Base-by-base conservation (phyloP, 2,113 vertebrate genomes). In the Manacus vitellinus region DNA sequence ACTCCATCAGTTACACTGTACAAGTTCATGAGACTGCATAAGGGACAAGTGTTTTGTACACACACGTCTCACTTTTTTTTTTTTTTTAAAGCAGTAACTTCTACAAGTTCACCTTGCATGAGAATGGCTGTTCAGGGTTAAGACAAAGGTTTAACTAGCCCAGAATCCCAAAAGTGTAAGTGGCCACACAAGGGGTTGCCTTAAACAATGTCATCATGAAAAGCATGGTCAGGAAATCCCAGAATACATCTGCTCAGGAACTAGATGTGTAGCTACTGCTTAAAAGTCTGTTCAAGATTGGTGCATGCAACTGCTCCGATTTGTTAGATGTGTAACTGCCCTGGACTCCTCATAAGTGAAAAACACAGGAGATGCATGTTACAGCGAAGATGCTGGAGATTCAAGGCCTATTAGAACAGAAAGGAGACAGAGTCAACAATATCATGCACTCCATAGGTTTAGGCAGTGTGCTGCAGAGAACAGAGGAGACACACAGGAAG, bases 371-470 rank as follows among this genome's bases (percentile, higher is more conserved):
- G 22, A 61, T 4, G 41, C 3, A 15, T 4, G 17, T 47, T 52
- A 78, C 12, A 67, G 31, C 2, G 3, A 79, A 81, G 66, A 62
- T 8, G 17, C 12, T 61, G 51, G n/a, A 76, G 73, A 82, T 68
- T 55, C 21, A 72, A 75, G 33, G 65, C 16, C 51, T 59, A 12
- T 11, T 44, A 65, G 35, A 89, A 78, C 10, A 73, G 49, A 52
- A 86, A 49, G 23, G 31, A 73, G 31, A 8, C 11, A 15, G 10
- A 76, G 33, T 16, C 51, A 61, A 35, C 46, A 70, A 7, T 2
- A 33, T 12, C 15, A 13, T 0, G 2, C 5, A 6, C n/a, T 47
- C 24, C 5, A 5, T 0, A 46, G n/a, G 37, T 10, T 92, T 65
- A 31, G 35, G 46, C n/a, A 47, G 54, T 9, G 35, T 52, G 41